A percentile compares a stretch with the other conserved stretches of the same genome.
phyloP scores from a whole-genome alignment of 92 coral and sea anemone genomes.

The Epizoanthus illoricatus region DNA sequence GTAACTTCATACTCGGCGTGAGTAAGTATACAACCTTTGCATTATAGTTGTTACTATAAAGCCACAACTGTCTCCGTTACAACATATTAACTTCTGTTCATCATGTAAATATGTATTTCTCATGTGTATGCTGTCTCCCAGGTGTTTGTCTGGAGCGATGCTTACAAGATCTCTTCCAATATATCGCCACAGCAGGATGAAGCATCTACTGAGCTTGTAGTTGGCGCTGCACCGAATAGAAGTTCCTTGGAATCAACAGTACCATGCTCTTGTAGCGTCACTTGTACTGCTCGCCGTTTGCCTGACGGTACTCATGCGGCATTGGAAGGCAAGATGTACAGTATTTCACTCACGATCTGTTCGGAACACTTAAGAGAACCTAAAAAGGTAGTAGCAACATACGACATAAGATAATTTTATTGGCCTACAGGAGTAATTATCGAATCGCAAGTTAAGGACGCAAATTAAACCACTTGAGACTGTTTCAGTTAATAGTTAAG shows the following conservation, averaged over 20 bases:
- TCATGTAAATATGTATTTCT: background rate
- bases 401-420: background rate
- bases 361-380: background rate
- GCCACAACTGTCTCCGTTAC: background rate
- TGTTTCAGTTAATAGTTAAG: too few species aligned
- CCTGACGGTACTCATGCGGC: conserved; percentile 10
- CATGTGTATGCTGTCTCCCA: background rate
- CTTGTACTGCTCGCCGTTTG: background rate
- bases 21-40: too few species aligned
- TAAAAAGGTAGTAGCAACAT: background rate
- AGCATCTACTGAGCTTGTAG: background rate
- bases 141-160: conserved; percentile 19
- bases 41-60: background rate
- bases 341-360: background rate
- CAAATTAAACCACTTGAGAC: too few species aligned
- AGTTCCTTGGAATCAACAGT: background rate
- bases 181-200: background rate
- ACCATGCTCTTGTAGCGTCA: background rate
- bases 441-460: background rate
- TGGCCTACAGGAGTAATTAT: too few species aligned
- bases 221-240: background rate
- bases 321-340: background rate
- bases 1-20: too few species aligned
- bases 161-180: background rate
- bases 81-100: background rate